Base-by-base conservation (phyloP, 2,888 invertebrate species). In the Lasioglossum calceatum region DNA sequence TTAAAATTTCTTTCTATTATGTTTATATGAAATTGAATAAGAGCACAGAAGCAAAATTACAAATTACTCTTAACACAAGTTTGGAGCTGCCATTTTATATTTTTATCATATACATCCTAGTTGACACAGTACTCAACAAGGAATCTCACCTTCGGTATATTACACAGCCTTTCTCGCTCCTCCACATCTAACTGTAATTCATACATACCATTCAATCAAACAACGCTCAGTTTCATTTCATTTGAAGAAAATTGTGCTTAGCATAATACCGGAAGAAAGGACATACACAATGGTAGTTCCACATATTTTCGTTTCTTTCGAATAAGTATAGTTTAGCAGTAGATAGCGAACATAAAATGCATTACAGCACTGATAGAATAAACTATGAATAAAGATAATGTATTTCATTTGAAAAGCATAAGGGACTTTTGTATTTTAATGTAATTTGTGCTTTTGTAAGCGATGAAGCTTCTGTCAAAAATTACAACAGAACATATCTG, bases 131-230 rank as follows among this genome's bases (percentile, higher is more conserved):
- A 90, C 85, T 92, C 90, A 91, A 87, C 91, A 90, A 89, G 92
- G 91, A 91, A 88, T 93, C 94, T 94, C 93, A 95, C 94, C 95
- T 94, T 95, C 92, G 94, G 94, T 94, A 94, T 94, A 94, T 95
- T 95, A 94, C 95, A 95, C 94, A 95, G 94, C 95, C 95, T 94
- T 94, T 95, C 95, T 94, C 95, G 95, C 93, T 95, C 95, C 94
- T 95, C 95, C 94, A 94, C 94, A 94, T 94, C 94, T 94, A 95
- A 95, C 94, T 95, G 94, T 90, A 95, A 95, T 95, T 95, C 92
- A 95, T 92, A 94, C 93, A 92, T 92, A 93, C 93, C 93, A 91
- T 94, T 94, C 94, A 94, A 92, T 94, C 94, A 94, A 94, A 93
- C 92, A 88, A 85, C 84, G 88, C 88, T 89, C 87, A 79, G 71